Conservation (phyloP, 2,888 invertebrate genomes). For the Ashinkailepas kermadecensis region DNA sequence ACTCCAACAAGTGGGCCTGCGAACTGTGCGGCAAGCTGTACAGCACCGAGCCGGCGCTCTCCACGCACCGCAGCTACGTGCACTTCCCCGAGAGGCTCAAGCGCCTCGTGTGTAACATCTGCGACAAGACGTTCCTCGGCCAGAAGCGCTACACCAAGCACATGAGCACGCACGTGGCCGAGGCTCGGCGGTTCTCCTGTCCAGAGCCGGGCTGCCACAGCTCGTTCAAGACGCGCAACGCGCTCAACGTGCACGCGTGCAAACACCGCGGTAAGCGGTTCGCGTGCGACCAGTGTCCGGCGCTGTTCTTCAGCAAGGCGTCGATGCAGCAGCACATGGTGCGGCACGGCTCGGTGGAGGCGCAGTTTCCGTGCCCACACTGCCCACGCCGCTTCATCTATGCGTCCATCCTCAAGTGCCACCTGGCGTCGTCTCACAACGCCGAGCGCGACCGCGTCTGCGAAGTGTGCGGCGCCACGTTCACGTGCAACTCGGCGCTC, state of each 20-base stretch:
- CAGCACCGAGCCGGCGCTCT: constrained; percentile 14
- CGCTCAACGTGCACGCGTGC: background rate
- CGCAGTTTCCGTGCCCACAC: constrained; percentile 1
- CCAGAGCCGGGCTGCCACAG: background rate
- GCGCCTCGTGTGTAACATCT: background rate
- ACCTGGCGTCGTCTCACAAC: constrained; percentile 6
- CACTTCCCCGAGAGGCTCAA: constrained; percentile 6
- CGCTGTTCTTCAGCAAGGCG: background rate
- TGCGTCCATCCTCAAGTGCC: constrained; percentile 21
- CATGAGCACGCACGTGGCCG: background rate
- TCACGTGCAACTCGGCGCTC: constrained; percentile 6
- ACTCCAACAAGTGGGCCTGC: constrained; percentile 12
- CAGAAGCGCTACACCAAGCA: constrained; percentile 10
- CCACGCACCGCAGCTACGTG: constrained; percentile 9
- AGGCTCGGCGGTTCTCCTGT: background rate
- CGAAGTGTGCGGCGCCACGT: constrained; percentile 9
- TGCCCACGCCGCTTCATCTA: constrained; percentile 17
- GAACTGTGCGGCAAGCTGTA: background rate
- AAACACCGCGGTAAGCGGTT: constrained; percentile 3
- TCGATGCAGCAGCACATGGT: constrained; percentile 16
- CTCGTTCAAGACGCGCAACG: constrained; percentile 10
- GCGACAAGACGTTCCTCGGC: background rate
- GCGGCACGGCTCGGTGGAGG: background rate
- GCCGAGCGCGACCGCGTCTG: constrained; percentile 4
- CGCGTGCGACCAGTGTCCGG: constrained; percentile 9